Base-by-base conservation (phyloP, 2,888 invertebrate species). In the Apotomis turbidana region DNA sequence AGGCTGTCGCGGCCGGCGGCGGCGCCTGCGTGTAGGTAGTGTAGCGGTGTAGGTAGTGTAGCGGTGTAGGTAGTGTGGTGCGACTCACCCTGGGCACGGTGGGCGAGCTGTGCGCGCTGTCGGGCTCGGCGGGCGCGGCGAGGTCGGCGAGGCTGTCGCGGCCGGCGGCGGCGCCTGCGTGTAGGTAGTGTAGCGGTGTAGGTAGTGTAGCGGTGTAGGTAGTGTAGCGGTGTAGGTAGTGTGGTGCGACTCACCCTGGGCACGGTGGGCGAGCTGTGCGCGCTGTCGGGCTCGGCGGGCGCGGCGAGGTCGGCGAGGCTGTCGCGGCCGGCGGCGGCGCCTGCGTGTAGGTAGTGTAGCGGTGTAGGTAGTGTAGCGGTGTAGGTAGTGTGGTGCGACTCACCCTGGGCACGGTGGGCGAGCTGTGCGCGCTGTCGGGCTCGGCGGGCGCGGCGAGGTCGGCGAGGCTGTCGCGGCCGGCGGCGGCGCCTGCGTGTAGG, bases 91-190 rank as follows among this genome's bases (percentile, higher is more conserved):
- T 41, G 41, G 41, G 41, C 60, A 97, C 95, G n/a, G 97, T 96
- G 0, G 98, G 98, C 36, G 98, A 98, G 82, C 98, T 98, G 78
- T 96, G 96, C 0, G 96, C 96, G 87, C 98, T 98, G 86, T 99
- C 98, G 71, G 97, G 94, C 83, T 98, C 98, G 0, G 95, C 94
- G 78, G 93, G 94, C 38, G 95, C 94, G 1, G 95, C 94, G 72
- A 97, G 91, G 88, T 98, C 98, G 9, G 96, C 95, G 41, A 96
- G 92, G 81, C 96, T 96, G 80, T 95, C 96, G 58, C 96, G 93
- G 0, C 93, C 93, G 15, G 85, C 86, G 0, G 91, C 89, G 38
- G 94, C 94, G 13, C 89, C 94, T 93, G 78, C 0, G 36, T n/a
- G n/a, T n/a, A n/a, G n/a, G n/a, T n/a, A n/a, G n/a, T n/a, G n/a